Evolutionary conservation across 1,140 invertebrate species (phyloP).

Genomic region (Cotesia typhae): DNA sequence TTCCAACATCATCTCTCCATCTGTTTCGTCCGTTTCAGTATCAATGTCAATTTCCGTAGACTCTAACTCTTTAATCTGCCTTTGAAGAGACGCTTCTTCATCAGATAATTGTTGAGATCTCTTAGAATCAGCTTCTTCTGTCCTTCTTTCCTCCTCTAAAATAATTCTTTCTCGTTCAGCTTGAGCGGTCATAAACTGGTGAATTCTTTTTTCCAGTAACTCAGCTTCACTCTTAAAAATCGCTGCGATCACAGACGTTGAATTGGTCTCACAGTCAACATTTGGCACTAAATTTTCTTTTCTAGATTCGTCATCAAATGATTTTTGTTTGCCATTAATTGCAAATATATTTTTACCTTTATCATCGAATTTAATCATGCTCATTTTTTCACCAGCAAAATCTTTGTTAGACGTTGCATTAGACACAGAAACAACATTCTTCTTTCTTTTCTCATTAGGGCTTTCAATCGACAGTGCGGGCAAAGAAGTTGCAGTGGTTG

Average conservation of each 20-base stretch:
- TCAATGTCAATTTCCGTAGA: conserved; percentile 83
- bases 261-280: conserved; percentile 50
- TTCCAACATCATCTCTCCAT: conserved; percentile 74
- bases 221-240: conserved; percentile 67
- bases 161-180: conserved; percentile 51
- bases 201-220: conserved; percentile 64
- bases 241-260: conserved; percentile 62
- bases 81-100: conserved; percentile 82
- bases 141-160: conserved; percentile 59
- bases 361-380: conserved; percentile 42
- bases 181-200: conserved; percentile 63
- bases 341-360: conserved; percentile 50
- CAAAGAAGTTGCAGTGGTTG: conserved; percentile 69
- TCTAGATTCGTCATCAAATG: conserved; percentile 18
- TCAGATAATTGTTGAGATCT: conserved; percentile 73
- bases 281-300: conserved; percentile 29
- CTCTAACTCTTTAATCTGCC: conserved; percentile 81
- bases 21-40: conserved; percentile 82
- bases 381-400: conserved; percentile 41
- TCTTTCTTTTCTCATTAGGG: conserved; percentile 59
- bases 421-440: conserved; percentile 43
- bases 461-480: conserved; percentile 68
- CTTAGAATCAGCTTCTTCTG: conserved; percentile 66
- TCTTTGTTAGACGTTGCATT: conserved; percentile 31
- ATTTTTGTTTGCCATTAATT: conserved; percentile 25